phyloP scores from a whole-genome alignment of 2,113 vertebrate species.

The Oncorhynchus mykiss region DNA sequence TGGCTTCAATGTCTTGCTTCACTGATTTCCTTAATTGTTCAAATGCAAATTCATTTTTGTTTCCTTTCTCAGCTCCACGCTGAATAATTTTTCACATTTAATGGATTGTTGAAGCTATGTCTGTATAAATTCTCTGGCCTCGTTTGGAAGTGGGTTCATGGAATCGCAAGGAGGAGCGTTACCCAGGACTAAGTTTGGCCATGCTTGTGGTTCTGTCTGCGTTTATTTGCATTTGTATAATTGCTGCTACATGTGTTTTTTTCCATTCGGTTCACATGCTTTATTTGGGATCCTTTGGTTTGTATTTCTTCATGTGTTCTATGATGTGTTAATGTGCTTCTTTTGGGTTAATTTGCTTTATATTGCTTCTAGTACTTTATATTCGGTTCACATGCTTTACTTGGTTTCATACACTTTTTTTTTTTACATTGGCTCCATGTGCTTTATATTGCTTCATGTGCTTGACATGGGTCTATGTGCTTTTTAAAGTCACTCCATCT shows the following conservation, averaged over 20 bases:
- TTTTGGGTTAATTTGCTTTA: neutral
- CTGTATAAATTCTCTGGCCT: constrained; percentile 3
- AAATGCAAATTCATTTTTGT: constrained; percentile 1
- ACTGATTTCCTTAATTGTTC: neutral
- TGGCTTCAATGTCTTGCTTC: neutral
- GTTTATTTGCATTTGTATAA: neutral
- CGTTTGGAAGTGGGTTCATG: neutral
- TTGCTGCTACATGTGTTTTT: too few species aligned
- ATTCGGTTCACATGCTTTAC: neutral
- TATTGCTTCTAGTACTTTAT: neutral
- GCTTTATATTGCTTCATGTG: neutral
- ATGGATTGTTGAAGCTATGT: neutral
- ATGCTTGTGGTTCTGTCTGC: neutral
- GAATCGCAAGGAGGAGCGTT: neutral
- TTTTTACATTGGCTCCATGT: too few species aligned
- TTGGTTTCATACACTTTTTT: neutral
- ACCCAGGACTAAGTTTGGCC: neutral
- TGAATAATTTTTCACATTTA: neutral
- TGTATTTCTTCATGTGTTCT: neutral
- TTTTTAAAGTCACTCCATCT: constrained; percentile 14
- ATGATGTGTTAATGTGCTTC: neutral
- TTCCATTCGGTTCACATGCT: neutral
- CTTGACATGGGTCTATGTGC: constrained; percentile 1
- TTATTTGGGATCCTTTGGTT: neutral
- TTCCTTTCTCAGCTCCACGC: neutral